A percentile compares a stretch with the other conserved stretches of the same genome.
phyloP scores from a whole-genome alignment of 2,888 invertebrate genomes.

The Dorcus parallelipipedus region DNA sequence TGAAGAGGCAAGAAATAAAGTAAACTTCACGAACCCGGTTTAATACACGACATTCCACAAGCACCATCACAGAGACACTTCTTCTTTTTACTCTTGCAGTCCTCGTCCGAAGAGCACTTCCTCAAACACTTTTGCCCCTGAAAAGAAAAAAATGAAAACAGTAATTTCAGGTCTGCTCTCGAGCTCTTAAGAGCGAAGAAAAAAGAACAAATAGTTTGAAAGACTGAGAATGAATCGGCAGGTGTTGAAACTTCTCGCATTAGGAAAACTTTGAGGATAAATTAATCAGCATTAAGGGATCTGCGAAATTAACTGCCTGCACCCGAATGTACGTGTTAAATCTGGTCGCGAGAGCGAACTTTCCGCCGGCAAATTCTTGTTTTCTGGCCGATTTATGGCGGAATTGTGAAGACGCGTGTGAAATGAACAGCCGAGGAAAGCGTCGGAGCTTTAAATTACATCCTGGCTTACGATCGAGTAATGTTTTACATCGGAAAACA shows the following conservation, averaged over 20 bases:
- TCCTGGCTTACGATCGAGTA: no score
- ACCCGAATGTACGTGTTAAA: background rate
- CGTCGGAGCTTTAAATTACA: no score
- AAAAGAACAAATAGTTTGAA: no score
- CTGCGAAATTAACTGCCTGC: background rate
- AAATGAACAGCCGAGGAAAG: background rate
- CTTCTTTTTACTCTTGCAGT: slow-evolving; percentile 95
- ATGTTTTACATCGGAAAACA: no score
- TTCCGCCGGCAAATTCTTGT: background rate
- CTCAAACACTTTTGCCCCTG: slow-evolving; percentile 85
- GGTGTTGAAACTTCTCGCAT: no score
- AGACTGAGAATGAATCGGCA: no score
- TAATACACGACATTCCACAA: slow-evolving; percentile 97
- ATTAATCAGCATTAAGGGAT: background rate
- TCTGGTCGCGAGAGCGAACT: background rate
- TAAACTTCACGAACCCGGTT: slow-evolving; percentile 69
- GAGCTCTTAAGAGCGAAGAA: no score
- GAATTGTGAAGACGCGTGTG: background rate
- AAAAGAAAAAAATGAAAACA: slow-evolving; percentile 10
- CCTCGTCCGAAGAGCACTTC: slow-evolving; percentile 90
- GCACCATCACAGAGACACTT: slow-evolving; percentile 95
- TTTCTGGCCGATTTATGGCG: background rate
- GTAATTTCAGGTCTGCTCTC: background rate
- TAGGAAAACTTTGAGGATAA: no score
- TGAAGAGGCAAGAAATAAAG: background rate